phyloP scores from a whole-genome alignment of 2,113 vertebrate species.

The Tenebrosternarchus preto region DNA sequence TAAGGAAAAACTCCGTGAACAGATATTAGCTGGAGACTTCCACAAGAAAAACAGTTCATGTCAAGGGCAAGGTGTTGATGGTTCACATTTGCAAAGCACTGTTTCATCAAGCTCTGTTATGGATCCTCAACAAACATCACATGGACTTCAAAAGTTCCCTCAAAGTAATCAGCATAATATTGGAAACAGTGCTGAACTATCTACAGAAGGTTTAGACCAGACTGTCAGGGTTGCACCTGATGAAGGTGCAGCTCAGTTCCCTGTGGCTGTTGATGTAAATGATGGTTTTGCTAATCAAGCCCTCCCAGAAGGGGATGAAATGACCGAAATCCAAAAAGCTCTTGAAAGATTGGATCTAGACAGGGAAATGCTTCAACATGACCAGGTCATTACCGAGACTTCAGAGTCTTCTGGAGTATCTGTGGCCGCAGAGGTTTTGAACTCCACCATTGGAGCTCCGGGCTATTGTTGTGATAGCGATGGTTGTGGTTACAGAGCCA shows the following conservation, averaged over 20 bases:
- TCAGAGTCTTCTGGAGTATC: conserved; percentile 28
- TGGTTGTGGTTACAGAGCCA: conserved; percentile 83
- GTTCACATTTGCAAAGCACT: conserved; percentile 46
- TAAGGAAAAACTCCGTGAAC: conserved; percentile 77
- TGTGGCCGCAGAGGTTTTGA: conserved; percentile 55
- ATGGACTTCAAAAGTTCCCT: conserved; percentile 30
- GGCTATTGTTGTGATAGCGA: conserved; percentile 79
- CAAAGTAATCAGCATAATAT: conserved; percentile 34
- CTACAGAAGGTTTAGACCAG: not conserved
- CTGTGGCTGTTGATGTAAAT: conserved; percentile 40
- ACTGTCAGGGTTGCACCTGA: not conserved
- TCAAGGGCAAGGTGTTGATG: conserved; percentile 61
- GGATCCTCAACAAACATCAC: conserved; percentile 27
- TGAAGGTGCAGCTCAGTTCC: not conserved
- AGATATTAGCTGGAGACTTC: conserved; percentile 81
- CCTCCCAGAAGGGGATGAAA: conserved; percentile 73
- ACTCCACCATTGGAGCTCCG: conserved; percentile 44
- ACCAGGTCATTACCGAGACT: conserved; percentile 19
- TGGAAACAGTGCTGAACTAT: conserved; percentile 44
- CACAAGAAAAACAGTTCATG: conserved; percentile 68
- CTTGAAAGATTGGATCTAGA: conserved; percentile 85
- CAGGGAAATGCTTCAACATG: conserved; percentile 63
- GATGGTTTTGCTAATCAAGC: conserved; percentile 62
- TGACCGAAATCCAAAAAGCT: conserved; percentile 82
- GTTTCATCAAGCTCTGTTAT: conserved; percentile 29